These are phyloP conservation scores for Pterostichus niger DNA, from an alignment of 2,888 invertebrate species.

Conservation along the genomic window DNA sequence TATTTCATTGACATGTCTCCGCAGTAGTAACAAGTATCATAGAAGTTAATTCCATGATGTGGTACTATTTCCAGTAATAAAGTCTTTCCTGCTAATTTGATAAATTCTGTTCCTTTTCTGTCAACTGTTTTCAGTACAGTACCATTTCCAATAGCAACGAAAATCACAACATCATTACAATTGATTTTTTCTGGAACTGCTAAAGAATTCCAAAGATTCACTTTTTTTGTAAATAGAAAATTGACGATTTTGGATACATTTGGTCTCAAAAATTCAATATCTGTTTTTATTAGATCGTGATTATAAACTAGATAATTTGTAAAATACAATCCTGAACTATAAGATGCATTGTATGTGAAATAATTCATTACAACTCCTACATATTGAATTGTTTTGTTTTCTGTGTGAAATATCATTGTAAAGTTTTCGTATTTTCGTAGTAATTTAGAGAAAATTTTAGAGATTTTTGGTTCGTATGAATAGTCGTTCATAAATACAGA, in stretches of 20 bases:
- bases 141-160: constrained; percentile 42
- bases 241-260: constrained; percentile 46
- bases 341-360: constrained; percentile 34
- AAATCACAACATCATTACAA: constrained; percentile 60
- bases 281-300: constrained; percentile 38
- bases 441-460: constrained; percentile 37
- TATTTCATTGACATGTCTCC: constrained; percentile 45
- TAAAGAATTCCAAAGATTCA: constrained; percentile 38
- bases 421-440: constrained; percentile 50
- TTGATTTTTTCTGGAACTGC: constrained; percentile 58
- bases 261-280: constrained; percentile 33
- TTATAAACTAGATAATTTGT: constrained; percentile 61
- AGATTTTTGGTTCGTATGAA: constrained; percentile 45
- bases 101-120: constrained; percentile 34
- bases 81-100: constrained; percentile 62
- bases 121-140: constrained; percentile 29
- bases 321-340: background rate
- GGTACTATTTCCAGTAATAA: constrained; percentile 31
- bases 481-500: constrained; percentile 39
- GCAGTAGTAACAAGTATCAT: constrained; percentile 64
- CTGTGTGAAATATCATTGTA: constrained; percentile 53
- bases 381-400: constrained; percentile 28
- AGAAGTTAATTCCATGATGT: constrained; percentile 30
- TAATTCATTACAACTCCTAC: constrained; percentile 51
- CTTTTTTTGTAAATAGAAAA: constrained; percentile 49